A percentile compares a stretch with the other conserved stretches of the same genome.
phyloP scores from a whole-genome alignment of 2,113 vertebrate species.

The Ailurus styani region DNA sequence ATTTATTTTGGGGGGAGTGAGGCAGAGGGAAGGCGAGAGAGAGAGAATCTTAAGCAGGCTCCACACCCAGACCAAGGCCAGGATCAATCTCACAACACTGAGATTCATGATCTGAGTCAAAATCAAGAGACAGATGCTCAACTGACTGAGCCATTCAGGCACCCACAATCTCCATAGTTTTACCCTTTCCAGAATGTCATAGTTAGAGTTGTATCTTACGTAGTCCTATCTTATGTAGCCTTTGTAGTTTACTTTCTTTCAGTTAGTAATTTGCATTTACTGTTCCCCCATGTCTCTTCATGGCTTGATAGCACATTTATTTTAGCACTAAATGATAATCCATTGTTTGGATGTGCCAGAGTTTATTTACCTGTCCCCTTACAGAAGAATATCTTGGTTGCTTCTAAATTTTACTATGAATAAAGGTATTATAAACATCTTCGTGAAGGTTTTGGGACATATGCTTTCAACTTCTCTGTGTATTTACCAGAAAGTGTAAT shows the following conservation, averaged over 20 bases:
- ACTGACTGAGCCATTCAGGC: neutral
- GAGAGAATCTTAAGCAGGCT: neutral
- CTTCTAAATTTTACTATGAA: neutral
- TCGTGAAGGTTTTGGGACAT: neutral
- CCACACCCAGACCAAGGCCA: neutral
- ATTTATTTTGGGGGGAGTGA: neutral
- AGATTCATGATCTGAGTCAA: neutral
- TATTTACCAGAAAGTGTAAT: neutral
- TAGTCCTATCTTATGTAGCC: neutral
- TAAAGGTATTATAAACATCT: neutral
- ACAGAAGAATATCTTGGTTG: neutral
- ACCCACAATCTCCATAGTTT: neutral
- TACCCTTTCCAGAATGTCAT: neutral
- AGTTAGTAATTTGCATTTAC: neutral
- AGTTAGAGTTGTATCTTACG: neutral
- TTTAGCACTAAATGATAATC: neutral
- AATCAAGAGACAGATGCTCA: neutral
- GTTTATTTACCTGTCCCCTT: neutral
- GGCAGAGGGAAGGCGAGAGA: neutral
- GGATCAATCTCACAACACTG: neutral
- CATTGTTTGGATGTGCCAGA: neutral
- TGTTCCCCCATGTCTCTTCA: neutral
- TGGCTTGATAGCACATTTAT: neutral
- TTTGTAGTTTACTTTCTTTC: neutral
- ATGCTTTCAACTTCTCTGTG: neutral